Evolutionary conservation across 2,888 invertebrate genomes (phyloP).

Genomic region (Mesorhabditis sp.): DNA sequence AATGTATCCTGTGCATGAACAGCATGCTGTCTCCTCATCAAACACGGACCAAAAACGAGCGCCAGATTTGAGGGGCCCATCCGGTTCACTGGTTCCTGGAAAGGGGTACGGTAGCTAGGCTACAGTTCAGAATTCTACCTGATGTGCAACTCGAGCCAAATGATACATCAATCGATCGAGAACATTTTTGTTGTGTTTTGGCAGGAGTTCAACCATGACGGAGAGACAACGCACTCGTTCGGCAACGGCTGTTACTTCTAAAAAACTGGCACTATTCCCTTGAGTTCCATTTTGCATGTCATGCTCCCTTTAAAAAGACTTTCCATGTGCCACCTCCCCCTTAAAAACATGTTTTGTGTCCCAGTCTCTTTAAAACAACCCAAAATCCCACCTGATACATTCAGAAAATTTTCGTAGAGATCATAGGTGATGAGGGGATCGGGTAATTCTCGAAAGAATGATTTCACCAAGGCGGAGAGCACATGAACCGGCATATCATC

Average conservation of each 20-base stretch:
- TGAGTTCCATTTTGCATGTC: neutral
- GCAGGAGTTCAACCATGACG: conserved; percentile 81
- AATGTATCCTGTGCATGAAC: conserved; percentile 72
- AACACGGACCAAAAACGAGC: conserved; percentile 90
- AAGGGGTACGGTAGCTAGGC: neutral
- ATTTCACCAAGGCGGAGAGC: conserved; percentile 79
- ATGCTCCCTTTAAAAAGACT: neutral
- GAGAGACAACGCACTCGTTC: conserved; percentile 81
- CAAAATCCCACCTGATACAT: conserved; percentile 68
- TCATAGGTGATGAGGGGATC: conserved; percentile 88
- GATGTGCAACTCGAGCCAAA: conserved; percentile 68
- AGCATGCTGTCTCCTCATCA: conserved; percentile 79
- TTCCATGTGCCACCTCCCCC: neutral
- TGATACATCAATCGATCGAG: conserved; percentile 89
- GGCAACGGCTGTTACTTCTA: conserved; percentile 74
- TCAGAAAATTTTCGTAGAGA: conserved; percentile 87
- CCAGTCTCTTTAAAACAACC: neutral
- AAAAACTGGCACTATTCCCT: conserved; percentile 12
- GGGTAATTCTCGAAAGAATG: conserved; percentile 84
- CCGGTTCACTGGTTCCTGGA: conserved; percentile 74
- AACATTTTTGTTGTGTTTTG: conserved; percentile 76
- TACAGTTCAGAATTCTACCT: conserved; percentile 19
- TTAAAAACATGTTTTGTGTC: neutral
- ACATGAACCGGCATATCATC: conserved; percentile 82
- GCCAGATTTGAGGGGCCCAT: conserved; percentile 88